Percentiles rank a stretch among this genome's conserved stretches.
These are phyloP conservation scores for Tragelaphus scriptus DNA, from an alignment of 2,113 vertebrate species.

Conservation along the genomic window DNA sequence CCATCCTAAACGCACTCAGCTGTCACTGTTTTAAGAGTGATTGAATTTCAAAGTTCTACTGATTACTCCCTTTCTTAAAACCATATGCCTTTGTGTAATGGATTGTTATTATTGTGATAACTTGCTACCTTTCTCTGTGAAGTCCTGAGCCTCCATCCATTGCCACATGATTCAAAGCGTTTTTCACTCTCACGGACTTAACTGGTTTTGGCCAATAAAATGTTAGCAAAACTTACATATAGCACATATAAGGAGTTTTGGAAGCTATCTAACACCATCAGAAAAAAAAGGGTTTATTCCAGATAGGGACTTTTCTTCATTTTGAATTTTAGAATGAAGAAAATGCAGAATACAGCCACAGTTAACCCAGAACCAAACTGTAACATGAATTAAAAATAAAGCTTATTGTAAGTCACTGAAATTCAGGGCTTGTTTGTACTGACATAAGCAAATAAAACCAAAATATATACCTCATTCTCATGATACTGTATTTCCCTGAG, in stretches of 20 bases:
- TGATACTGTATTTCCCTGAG: neutral
- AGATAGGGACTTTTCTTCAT: neutral
- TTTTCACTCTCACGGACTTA: neutral
- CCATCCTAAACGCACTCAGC: no score
- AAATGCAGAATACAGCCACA: neutral
- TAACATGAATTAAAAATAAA: neutral
- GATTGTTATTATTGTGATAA: neutral
- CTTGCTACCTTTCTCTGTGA: neutral
- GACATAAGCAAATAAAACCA: neutral
- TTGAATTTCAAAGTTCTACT: neutral
- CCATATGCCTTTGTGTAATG: neutral
- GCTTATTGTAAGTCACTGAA: neutral
- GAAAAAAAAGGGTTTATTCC: neutral
- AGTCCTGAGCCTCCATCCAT: neutral
- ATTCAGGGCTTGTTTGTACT: neutral
- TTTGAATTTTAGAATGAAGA: neutral
- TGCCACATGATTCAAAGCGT: neutral
- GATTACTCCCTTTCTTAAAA: neutral
- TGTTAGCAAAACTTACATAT: neutral
- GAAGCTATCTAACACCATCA: neutral
- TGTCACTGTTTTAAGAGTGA: no score
- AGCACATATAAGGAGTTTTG: neutral
- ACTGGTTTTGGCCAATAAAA: neutral
- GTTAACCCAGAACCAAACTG: neutral
- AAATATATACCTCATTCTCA: neutral